Percentiles rank a stretch among this genome's conserved stretches.
phyloP scores from a whole-genome alignment of 2,888 invertebrate genomes.

The Drosophila quinaria region DNA sequence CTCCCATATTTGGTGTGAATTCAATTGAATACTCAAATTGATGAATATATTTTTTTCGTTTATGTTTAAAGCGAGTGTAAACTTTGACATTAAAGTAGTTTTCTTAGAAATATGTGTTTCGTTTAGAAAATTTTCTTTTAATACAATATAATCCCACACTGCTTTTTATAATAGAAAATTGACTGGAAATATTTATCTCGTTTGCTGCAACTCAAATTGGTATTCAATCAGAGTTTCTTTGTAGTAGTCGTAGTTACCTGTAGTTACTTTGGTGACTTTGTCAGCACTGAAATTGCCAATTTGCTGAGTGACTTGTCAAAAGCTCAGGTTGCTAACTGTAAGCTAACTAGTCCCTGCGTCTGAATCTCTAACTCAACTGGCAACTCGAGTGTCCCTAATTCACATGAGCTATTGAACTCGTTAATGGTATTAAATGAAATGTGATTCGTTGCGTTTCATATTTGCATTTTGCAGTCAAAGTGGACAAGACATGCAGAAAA shows the following conservation, averaged over 20 bases:
- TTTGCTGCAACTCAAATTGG: constrained; percentile 22
- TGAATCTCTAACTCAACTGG: background rate
- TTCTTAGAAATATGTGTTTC: background rate
- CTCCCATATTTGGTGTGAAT: background rate
- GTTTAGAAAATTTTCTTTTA: background rate
- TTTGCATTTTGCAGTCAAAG: constrained; percentile 41
- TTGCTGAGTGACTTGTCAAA: constrained; percentile 44
- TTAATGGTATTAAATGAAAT: constrained; percentile 67
- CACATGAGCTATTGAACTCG: constrained; percentile 38
- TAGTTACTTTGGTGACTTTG: constrained; percentile 13
- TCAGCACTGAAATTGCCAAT: constrained; percentile 29
- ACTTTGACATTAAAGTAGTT: background rate
- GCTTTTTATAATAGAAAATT: constrained; percentile 1
- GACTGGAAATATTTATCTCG: constrained; percentile 1
- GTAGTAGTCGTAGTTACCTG: background rate
- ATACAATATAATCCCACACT: background rate
- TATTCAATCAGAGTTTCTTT: constrained; percentile 25
- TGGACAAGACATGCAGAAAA: constrained; percentile 30
- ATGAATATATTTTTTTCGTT: background rate
- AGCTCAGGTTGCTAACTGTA: constrained; percentile 30
- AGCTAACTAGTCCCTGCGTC: background rate
- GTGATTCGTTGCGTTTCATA: constrained; percentile 35
- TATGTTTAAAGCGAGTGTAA: background rate
- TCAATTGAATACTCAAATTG: background rate
- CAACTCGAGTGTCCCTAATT: constrained; percentile 22